These are phyloP conservation scores for Vipera latastei DNA, from an alignment of 2,797 vertebrate species.

Conservation along the genomic window DNA sequence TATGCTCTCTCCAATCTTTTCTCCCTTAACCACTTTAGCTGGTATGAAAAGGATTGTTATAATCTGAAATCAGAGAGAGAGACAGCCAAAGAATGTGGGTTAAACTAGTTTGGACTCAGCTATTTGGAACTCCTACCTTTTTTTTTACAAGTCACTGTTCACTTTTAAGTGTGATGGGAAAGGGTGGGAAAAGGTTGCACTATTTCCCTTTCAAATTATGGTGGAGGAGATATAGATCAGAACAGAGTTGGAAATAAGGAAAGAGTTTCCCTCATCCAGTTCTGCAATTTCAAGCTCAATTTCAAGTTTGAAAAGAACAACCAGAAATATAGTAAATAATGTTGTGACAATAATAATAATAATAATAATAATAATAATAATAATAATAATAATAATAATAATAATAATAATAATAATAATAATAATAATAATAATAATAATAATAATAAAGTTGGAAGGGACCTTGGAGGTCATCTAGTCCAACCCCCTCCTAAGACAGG, in stretches of 20 bases:
- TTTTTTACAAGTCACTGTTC: neutral
- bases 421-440: too few species aligned
- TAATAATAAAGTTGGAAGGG: too few species aligned
- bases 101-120: neutral
- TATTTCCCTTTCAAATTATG: neutral
- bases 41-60: neutral
- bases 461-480: too few species aligned
- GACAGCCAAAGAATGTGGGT: neutral
- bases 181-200: neutral
- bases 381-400: too few species aligned
- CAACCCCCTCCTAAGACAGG: too few species aligned
- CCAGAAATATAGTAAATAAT: neutral
- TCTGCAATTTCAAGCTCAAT: neutral
- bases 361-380: too few species aligned
- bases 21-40: neutral
- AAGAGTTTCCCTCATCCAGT: neutral
- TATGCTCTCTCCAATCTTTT: neutral
- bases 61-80: neutral
- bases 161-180: neutral
- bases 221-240: neutral
- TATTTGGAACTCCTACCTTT: neutral
- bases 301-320: neutral
- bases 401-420: too few species aligned
- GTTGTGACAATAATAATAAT: neutral
- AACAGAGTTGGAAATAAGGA: neutral